Percentiles rank a stretch among this genome's conserved stretches.
Conservation (phyloP, 2,888 invertebrate genomes). For the Andrena camellia region DNA sequence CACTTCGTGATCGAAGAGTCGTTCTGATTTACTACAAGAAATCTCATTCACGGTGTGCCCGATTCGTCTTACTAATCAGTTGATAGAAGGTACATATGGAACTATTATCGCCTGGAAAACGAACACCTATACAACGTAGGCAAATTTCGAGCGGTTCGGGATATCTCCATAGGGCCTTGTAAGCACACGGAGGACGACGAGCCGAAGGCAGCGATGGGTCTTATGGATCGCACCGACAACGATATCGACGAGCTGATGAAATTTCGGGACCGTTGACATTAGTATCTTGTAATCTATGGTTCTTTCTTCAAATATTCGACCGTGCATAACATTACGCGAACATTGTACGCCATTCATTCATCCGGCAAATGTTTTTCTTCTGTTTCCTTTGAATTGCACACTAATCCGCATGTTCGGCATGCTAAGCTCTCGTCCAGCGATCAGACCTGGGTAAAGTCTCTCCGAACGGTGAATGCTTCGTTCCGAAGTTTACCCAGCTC, state of each 20-base stretch:
- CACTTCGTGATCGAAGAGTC: neutral
- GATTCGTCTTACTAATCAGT: constrained; percentile 66
- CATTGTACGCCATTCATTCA: constrained; percentile 3
- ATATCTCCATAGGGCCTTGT: constrained; percentile 88
- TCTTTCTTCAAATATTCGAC: constrained; percentile 25
- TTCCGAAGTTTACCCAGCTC: neutral
- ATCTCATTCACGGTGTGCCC: constrained; percentile 40
- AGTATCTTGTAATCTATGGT: constrained; percentile 58
- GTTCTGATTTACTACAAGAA: constrained; percentile 20
- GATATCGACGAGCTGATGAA: constrained; percentile 37
- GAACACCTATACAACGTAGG: constrained; percentile 91
- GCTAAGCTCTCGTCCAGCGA: neutral
- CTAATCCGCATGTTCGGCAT: constrained; percentile 45
- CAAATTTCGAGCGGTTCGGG: constrained; percentile 89
- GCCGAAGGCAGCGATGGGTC: constrained; percentile 38
- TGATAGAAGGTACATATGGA: constrained; percentile 88
- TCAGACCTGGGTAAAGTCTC: constrained; percentile 13
- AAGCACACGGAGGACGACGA: constrained; percentile 45
- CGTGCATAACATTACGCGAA: neutral
- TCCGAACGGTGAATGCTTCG: neutral
- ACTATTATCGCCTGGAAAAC: constrained; percentile 90
- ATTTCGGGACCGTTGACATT: constrained; percentile 45
- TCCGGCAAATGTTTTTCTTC: neutral
- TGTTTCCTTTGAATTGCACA: constrained; percentile 18
- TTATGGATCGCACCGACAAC: constrained; percentile 55